These are phyloP conservation scores for Otocyon megalotis DNA, from an alignment of 2,113 vertebrate genomes.

Conservation along the genomic window DNA sequence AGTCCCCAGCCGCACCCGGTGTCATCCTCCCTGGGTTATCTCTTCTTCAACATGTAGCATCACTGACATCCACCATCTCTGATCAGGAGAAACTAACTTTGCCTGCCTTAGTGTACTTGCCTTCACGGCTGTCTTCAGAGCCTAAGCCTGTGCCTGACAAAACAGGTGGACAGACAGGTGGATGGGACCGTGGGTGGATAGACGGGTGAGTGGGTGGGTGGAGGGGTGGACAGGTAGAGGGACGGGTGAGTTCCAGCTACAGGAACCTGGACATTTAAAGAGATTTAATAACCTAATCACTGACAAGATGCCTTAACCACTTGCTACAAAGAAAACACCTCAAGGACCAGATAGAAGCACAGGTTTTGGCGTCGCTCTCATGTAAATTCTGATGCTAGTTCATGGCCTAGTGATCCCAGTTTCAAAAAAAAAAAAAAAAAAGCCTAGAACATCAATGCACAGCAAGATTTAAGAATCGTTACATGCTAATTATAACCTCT, in stretches of 20 bases:
- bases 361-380: background rate
- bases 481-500: background rate
- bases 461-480: background rate
- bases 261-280: background rate
- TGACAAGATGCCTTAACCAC: too few species aligned
- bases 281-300: background rate
- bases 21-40: fast-evolving
- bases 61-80: fast-evolving
- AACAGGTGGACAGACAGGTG: too few species aligned
- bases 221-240: fast-evolving
- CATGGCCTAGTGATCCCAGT: background rate
- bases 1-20: fast-evolving
- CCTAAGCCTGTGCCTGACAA: background rate
- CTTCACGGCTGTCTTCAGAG: background rate
- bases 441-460: background rate
- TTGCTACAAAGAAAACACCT: background rate
- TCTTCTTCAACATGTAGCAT: too few species aligned
- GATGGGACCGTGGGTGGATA: too few species aligned
- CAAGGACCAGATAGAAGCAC: background rate
- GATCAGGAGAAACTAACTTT: background rate
- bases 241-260: background rate
- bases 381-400: background rate
- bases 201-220: background rate
- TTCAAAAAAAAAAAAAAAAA: background rate
- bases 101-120: background rate